Conservation (phyloP, 2,888 invertebrate genomes). For the Thyatira batis region DNA sequence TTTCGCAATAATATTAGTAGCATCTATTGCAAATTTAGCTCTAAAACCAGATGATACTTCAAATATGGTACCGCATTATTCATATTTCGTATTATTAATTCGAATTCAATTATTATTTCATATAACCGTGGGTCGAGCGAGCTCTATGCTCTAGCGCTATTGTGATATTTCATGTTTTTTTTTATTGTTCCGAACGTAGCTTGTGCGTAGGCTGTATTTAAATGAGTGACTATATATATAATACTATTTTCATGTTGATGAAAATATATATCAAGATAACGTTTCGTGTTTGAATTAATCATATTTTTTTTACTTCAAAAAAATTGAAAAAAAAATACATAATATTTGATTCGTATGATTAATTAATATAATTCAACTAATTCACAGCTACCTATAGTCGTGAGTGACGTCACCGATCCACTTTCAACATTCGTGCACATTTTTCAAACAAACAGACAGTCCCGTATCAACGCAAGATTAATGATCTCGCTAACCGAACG, state of each 20-base stretch:
- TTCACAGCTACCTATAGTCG: slow-evolving; percentile 42
- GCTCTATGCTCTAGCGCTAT: slow-evolving; percentile 49
- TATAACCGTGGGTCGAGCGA: slow-evolving; percentile 64
- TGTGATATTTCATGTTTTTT: slow-evolving; percentile 61
- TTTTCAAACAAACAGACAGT: slow-evolving; percentile 68
- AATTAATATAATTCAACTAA: slow-evolving; percentile 16
- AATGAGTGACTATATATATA: slow-evolving; percentile 5
- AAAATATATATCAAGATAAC: not conserved
- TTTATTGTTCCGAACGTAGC: slow-evolving; percentile 32
- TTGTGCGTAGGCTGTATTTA: slow-evolving; percentile 16
- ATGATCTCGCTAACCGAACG: slow-evolving; percentile 61
- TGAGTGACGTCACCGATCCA: slow-evolving; percentile 45
- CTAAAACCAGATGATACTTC: slow-evolving; percentile 65
- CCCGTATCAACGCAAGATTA: slow-evolving; percentile 65
- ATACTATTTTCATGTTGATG: not conserved
- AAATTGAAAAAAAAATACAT: too few relatives aligned
- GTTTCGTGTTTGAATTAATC: not conserved
- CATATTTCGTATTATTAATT: slow-evolving; percentile 75
- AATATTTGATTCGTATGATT: too few relatives aligned
- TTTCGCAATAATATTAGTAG: too few relatives aligned
- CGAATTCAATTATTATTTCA: slow-evolving; percentile 77
- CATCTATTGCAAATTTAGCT: slow-evolving; percentile 77
- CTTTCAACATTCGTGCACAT: slow-evolving; percentile 48
- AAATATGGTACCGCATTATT: slow-evolving; percentile 72
- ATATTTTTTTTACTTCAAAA: too few relatives aligned